Conservation (phyloP, 2,888 invertebrate species). For the Glaucopsyche alexis region DNA sequence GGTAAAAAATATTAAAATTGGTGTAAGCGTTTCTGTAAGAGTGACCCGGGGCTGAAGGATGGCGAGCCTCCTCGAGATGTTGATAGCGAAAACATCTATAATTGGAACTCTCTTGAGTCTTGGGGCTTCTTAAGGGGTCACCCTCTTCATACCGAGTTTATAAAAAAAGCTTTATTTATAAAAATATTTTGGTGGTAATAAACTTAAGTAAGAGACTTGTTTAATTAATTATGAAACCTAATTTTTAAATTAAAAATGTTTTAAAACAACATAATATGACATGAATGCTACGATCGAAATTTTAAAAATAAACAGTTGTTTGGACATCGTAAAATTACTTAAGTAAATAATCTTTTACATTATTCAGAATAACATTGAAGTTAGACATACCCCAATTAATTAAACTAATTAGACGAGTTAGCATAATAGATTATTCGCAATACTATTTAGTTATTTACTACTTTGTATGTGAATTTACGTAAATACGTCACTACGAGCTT, state of each 20-base stretch:
- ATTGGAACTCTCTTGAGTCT: slow-evolving; percentile 55
- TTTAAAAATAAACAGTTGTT: not conserved
- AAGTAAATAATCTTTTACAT: too few species aligned
- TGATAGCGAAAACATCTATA: slow-evolving; percentile 64
- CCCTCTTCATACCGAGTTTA: slow-evolving; percentile 60
- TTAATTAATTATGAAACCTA: not conserved
- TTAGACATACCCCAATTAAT: too few species aligned
- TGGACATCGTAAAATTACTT: too few species aligned
- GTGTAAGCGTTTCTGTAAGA: slow-evolving; percentile 33
- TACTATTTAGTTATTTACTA: slow-evolving; percentile 1
- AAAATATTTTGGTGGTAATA: not conserved
- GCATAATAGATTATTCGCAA: not conserved
- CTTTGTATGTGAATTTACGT: slow-evolving; percentile 19
- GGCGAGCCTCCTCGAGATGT: slow-evolving; percentile 35
- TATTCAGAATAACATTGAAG: too few species aligned
- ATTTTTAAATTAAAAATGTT: too few species aligned
- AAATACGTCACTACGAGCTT: slow-evolving; percentile 11
- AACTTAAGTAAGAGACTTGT: not conserved
- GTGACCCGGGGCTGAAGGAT: slow-evolving; percentile 37
- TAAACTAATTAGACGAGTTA: too few species aligned
- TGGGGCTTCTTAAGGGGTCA: slow-evolving; percentile 55
- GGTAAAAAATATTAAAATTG: slow-evolving; percentile 11
- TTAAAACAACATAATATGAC: too few species aligned
- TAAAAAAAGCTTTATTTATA: slow-evolving; percentile 42
- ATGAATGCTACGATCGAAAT: not conserved